Evolutionary conservation across 2,113 vertebrate genomes (phyloP).

Genomic region (Propithecus coquereli): DNA sequence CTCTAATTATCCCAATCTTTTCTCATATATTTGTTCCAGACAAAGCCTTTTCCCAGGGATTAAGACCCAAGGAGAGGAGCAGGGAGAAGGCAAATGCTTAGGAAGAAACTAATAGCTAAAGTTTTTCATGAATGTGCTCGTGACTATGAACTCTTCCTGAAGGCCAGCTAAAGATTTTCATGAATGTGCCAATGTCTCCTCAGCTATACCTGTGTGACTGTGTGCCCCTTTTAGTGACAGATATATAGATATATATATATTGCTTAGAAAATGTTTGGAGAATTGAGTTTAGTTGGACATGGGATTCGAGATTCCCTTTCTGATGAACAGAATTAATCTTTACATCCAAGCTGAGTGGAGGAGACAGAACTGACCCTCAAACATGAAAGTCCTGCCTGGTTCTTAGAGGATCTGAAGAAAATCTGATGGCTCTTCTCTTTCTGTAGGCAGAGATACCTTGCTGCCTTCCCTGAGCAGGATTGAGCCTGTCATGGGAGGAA

Average conservation of each 20-base stretch:
- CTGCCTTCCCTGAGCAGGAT: background rate
- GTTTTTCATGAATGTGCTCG: background rate
- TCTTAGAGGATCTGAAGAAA: background rate
- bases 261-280: background rate
- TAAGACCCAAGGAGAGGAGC: background rate
- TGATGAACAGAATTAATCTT: slow-evolving; percentile 9
- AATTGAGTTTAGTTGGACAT: background rate
- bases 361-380: background rate
- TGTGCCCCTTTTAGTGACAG: background rate
- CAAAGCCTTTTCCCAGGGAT: background rate
- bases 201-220: background rate
- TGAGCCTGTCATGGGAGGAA: background rate
- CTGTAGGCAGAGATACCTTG: background rate
- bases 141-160: background rate
- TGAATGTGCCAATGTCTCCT: background rate
- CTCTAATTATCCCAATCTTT: slow-evolving; percentile 15
- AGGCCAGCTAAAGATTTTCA: background rate
- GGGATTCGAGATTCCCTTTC: background rate
- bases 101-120: background rate
- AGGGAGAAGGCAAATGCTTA: background rate
- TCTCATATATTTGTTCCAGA: background rate
- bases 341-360: background rate
- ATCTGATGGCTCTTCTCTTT: background rate
- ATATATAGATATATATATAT: background rate
- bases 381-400: background rate